A percentile compares a stretch with the other conserved stretches of the same genome.
phyloP scores from a whole-genome alignment of 2,113 vertebrate genomes.

The Callionymus lyra region DNA sequence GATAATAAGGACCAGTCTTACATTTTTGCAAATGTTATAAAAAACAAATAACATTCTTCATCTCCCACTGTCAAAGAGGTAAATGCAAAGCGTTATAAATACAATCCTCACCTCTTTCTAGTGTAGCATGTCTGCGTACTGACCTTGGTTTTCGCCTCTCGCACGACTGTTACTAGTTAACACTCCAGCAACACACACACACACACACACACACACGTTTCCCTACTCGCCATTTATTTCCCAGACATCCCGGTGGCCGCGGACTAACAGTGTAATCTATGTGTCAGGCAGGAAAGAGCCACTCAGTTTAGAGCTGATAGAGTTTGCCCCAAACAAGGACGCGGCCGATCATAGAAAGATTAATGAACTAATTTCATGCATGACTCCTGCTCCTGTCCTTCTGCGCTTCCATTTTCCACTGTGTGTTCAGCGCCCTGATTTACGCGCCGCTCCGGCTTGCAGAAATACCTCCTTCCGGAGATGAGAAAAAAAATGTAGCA shows the following conservation, averaged over 20 bases:
- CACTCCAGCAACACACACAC: slow-evolving; percentile 40
- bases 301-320: slow-evolving; percentile 60
- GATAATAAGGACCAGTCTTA: no score
- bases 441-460: slow-evolving; percentile 48
- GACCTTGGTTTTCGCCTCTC: slow-evolving; percentile 1
- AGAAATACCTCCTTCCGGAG: slow-evolving; percentile 41
- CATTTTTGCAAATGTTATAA: no score
- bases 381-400: slow-evolving; percentile 65
- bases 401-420: slow-evolving; percentile 49
- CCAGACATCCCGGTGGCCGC: slow-evolving; percentile 29
- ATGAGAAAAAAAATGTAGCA: background rate
- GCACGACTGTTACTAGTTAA: slow-evolving; percentile 43
- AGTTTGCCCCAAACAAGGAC: slow-evolving; percentile 67
- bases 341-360: slow-evolving; percentile 64
- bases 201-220: slow-evolving; percentile 36
- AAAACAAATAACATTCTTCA: no score
- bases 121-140: no score
- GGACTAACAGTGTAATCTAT: slow-evolving; percentile 57
- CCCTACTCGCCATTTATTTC: slow-evolving; percentile 46
- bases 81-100: no score
- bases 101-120: no score
- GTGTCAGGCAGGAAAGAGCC: slow-evolving; percentile 49
- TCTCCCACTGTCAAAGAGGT: no score
- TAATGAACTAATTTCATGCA: slow-evolving; percentile 71
- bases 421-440: slow-evolving; percentile 54